Evolutionary conservation across 2,113 vertebrate genomes (phyloP).

Genomic region (Antechinus stuartii): DNA sequence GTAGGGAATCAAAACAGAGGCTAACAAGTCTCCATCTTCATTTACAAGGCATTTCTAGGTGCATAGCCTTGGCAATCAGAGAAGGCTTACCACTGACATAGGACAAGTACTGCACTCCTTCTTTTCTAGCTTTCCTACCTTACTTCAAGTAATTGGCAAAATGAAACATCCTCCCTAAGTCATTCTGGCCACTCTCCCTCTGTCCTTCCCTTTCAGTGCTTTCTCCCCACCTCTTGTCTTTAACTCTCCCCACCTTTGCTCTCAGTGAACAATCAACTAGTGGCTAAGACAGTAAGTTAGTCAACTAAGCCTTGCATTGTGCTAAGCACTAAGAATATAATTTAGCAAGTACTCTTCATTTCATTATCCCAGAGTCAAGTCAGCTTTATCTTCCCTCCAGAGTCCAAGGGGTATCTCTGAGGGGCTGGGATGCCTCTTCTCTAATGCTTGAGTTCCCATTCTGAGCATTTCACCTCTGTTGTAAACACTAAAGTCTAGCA

Average conservation of each 20-base stretch:
- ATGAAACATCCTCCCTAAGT: not conserved
- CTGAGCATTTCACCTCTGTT: not conserved
- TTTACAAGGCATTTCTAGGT: not conserved
- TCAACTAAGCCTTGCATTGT: not conserved
- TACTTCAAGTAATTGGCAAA: not conserved
- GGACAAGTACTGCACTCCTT: not conserved
- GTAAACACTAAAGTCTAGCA: not conserved
- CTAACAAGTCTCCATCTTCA: not conserved
- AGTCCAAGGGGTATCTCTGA: not conserved
- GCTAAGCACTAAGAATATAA: not conserved
- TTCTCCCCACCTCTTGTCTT: not conserved
- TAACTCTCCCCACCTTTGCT: not conserved
- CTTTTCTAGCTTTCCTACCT: not conserved
- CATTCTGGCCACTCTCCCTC: not conserved
- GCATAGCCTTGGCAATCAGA: not conserved
- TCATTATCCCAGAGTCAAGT: not conserved
- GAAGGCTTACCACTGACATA: not conserved
- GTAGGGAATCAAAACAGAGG: not conserved
- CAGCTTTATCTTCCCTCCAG: not conserved
- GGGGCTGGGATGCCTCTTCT: not conserved
- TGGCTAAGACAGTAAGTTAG: not conserved
- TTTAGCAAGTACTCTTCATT: not conserved
- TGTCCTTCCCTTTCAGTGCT: not conserved
- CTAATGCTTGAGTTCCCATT: not conserved
- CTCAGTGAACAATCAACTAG: not conserved